phyloP scores from a whole-genome alignment of 1,140 invertebrate genomes.

The Bombus difficillimus region DNA sequence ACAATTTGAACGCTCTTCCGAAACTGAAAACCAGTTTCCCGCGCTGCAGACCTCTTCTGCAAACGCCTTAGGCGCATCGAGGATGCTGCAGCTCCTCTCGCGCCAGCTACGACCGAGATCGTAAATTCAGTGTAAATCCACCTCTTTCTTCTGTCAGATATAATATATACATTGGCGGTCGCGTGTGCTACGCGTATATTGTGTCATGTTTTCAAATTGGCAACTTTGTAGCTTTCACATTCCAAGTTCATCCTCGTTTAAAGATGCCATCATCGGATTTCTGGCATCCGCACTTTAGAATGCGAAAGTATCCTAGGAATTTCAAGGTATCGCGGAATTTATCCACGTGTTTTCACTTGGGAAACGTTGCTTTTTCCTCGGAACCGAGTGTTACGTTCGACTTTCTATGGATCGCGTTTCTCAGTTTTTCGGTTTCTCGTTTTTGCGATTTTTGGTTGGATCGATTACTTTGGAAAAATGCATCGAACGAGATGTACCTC shows the following conservation, averaged over 20 bases:
- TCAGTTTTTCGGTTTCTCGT: too few species aligned
- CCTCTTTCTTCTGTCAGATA: neutral
- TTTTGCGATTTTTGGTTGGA: accelerated
- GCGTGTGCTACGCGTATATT: neutral
- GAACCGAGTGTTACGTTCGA: neutral
- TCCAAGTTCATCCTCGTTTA: neutral
- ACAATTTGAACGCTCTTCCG: slow-evolving; percentile 72
- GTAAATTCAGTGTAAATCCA: slow-evolving; percentile 39
- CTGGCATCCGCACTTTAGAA: neutral
- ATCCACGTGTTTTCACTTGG: neutral
- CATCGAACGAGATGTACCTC: too few species aligned
- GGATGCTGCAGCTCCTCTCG: neutral
- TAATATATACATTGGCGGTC: neutral
- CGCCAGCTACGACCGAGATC: slow-evolving; percentile 5
- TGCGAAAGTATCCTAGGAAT: neutral
- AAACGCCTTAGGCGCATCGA: slow-evolving; percentile 51
- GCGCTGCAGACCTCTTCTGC: slow-evolving; percentile 49
- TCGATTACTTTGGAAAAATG: too few species aligned
- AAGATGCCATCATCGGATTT: neutral
- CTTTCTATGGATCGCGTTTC: neutral
- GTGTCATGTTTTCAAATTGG: neutral
- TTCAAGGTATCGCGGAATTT: too few species aligned
- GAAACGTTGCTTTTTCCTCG: neutral
- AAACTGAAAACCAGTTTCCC: slow-evolving; percentile 77
- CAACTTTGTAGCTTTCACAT: neutral